phyloP scores from a whole-genome alignment of 2,888 invertebrate genomes.

The Tetanocera ferruginea region DNA sequence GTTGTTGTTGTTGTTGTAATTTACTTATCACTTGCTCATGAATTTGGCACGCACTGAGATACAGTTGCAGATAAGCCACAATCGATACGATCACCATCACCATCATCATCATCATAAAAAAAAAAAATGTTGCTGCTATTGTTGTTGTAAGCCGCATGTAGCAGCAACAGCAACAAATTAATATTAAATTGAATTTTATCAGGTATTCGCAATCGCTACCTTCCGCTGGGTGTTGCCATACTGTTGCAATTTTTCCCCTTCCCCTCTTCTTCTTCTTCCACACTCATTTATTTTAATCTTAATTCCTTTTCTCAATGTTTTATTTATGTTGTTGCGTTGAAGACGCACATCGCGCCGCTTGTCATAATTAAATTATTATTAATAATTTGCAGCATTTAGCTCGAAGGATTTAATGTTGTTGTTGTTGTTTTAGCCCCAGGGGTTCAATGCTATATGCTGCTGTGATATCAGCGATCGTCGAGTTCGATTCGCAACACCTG shows the following conservation, averaged over 20 bases:
- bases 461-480: constrained; percentile 9
- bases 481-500: constrained; percentile 33
- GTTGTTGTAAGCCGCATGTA: constrained; percentile 4
- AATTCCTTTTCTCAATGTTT: not conserved
- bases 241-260: not conserved
- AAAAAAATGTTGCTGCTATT: not conserved
- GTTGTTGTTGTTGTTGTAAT: constrained; percentile 17
- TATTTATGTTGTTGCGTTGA: not conserved
- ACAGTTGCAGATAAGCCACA: constrained; percentile 2
- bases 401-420: constrained; percentile 11
- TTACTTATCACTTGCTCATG: constrained; percentile 21
- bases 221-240: not conserved
- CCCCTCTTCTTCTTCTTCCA: not conserved
- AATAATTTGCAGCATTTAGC: constrained; percentile 49
- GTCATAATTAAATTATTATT: constrained; percentile 57
- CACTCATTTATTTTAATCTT: constrained; percentile 17
- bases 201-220: not conserved
- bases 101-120: not conserved
- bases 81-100: constrained; percentile 17
- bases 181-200: constrained; percentile 37
- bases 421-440: not conserved
- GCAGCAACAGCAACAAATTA: constrained; percentile 25
- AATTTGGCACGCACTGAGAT: constrained; percentile 6
- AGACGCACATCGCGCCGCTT: constrained; percentile 46
- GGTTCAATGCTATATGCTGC: not conserved